Percentiles rank a stretch among this genome's conserved stretches.
Evolutionary conservation across 2,113 vertebrate species (phyloP).

Genomic region (Lamprologus lemairii): DNA sequence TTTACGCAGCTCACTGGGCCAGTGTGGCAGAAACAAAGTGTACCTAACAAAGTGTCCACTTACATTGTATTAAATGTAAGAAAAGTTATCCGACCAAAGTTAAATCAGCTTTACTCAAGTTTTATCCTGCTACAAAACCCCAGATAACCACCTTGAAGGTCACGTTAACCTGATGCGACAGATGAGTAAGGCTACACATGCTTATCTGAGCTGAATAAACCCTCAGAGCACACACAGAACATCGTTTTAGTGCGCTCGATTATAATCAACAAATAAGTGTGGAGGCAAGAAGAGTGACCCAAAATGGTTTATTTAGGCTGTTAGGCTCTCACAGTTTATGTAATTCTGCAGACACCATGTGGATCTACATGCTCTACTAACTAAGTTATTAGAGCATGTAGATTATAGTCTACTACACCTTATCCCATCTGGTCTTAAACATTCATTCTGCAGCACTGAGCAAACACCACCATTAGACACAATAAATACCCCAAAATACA

Average conservation of each 20-base stretch:
- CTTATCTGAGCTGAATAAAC: background rate
- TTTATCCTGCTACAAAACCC: background rate
- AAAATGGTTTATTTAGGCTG: background rate
- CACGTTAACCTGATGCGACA: background rate
- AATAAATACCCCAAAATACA: background rate
- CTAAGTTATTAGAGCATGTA: background rate
- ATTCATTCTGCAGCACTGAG: background rate
- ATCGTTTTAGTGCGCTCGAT: background rate
- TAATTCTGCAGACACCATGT: background rate
- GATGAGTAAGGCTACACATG: background rate
- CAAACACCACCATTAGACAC: background rate
- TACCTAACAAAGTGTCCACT: background rate
- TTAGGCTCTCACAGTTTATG: background rate
- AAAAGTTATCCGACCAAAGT: background rate
- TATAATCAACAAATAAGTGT: background rate
- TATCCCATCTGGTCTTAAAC: background rate
- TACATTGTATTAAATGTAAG: background rate
- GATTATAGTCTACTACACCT: background rate
- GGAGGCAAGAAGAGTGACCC: background rate
- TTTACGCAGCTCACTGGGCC: rapidly evolving
- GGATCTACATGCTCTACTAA: background rate
- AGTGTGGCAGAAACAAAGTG: background rate
- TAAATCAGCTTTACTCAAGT: background rate
- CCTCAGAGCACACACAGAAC: background rate
- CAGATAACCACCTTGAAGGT: background rate